A percentile compares a stretch with the other conserved stretches of the same genome.
These are phyloP conservation scores for Pardalotus punctatus DNA, from an alignment of 2,113 vertebrate species.

Conservation along the genomic window DNA sequence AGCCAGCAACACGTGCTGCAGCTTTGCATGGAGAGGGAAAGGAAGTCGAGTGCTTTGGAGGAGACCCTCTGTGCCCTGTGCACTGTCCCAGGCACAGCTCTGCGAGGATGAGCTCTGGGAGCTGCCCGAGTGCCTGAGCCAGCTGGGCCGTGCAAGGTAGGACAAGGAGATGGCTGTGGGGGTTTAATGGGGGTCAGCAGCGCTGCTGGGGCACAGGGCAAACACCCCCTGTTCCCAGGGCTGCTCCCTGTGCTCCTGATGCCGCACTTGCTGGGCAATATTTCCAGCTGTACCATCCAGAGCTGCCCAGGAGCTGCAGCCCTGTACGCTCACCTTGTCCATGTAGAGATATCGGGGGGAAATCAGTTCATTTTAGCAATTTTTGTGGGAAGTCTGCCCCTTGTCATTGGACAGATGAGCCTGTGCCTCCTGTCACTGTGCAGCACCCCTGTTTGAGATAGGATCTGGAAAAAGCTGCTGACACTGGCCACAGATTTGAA, in stretches of 20 bases:
- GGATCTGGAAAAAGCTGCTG: background rate
- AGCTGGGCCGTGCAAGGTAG: background rate
- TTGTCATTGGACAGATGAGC: rapidly evolving
- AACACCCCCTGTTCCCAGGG: background rate
- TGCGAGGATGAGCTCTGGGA: background rate
- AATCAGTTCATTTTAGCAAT: rapidly evolving
- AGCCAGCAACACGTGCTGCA: background rate
- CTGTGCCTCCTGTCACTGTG: background rate
- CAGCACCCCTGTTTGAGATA: background rate
- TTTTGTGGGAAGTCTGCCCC: rapidly evolving
- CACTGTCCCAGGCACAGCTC: rapidly evolving
- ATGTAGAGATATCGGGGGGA: rapidly evolving
- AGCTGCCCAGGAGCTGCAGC: background rate
- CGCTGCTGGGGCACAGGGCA: rapidly evolving
- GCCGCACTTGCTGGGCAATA: background rate
- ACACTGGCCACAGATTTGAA: rapidly evolving
- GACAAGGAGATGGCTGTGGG: background rate
- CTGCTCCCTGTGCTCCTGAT: rapidly evolving
- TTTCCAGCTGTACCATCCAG: background rate
- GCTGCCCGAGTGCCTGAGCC: background rate
- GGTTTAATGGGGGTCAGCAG: rapidly evolving
- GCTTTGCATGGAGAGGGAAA: background rate
- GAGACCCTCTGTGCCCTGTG: rapidly evolving
- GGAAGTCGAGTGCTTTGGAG: rapidly evolving
- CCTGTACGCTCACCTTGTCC: rapidly evolving